A percentile compares a stretch with the other conserved stretches of the same genome.
Evolutionary conservation across 2,797 vertebrate genomes (phyloP).

Genomic region (Danio albolineatus): DNA sequence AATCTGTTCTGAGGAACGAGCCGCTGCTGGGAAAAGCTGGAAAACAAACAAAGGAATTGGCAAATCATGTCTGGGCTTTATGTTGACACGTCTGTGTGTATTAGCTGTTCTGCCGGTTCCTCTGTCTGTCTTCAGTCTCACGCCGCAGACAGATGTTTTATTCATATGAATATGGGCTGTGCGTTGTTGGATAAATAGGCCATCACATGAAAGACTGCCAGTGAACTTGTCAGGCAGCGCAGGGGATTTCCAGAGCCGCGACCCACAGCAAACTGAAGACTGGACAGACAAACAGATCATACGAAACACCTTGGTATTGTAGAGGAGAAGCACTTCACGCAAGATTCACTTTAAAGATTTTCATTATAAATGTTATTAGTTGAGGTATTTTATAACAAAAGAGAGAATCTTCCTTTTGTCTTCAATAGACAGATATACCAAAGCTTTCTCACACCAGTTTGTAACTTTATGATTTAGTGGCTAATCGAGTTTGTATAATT

Average conservation of each 20-base stretch:
- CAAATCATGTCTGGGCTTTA: constrained; percentile 35
- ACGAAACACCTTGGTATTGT: too few relatives aligned
- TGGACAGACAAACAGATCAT: constrained; percentile 51
- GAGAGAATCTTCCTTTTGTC: too few relatives aligned
- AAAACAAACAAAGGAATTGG: constrained; percentile 21
- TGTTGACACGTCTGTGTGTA: constrained; percentile 57
- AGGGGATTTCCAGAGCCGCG: constrained; percentile 64
- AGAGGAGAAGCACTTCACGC: too few relatives aligned
- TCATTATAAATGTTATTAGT: too few relatives aligned
- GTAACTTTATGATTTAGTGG: too few relatives aligned
- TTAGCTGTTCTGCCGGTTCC: constrained; percentile 52
- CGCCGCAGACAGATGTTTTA: constrained; percentile 70
- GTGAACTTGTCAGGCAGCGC: constrained; percentile 58
- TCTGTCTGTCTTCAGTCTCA: constrained; percentile 68
- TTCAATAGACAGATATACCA: too few relatives aligned
- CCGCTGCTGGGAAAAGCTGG: constrained; percentile 34
- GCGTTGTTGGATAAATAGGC: constrained; percentile 67
- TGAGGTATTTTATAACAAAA: too few relatives aligned
- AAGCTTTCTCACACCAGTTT: too few relatives aligned
- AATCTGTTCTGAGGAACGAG: constrained; percentile 26
- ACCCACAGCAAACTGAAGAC: constrained; percentile 55
- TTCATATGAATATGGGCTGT: constrained; percentile 69
- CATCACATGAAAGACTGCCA: constrained; percentile 47
- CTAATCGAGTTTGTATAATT: too few relatives aligned
- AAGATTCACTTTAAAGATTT: too few relatives aligned